phyloP scores from a whole-genome alignment of 2,797 vertebrate species.

The Adelosebastes latens region DNA sequence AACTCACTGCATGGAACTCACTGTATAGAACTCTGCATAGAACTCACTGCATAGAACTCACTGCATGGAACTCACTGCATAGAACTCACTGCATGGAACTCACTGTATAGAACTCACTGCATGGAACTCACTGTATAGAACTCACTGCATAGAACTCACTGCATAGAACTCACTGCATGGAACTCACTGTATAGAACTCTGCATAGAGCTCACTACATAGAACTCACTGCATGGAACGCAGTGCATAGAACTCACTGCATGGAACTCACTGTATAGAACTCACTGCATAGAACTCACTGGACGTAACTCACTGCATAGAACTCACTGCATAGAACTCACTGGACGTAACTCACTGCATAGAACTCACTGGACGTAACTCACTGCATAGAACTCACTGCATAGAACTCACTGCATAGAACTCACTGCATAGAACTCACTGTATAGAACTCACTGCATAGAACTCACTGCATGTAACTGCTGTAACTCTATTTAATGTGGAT shows the following conservation, averaged over 20 bases:
- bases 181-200: too few species aligned
- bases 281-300: neutral
- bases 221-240: neutral
- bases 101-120: neutral
- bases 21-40: fast-evolving
- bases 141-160: neutral
- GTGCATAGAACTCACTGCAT: neutral
- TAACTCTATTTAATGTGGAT: too few species aligned
- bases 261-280: neutral
- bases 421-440: neutral
- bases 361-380: neutral
- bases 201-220: neutral
- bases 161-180: neutral
- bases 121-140: neutral
- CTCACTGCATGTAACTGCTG: neutral
- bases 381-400: neutral
- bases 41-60: neutral
- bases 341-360: neutral
- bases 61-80: neutral
- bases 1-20: too few species aligned
- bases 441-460: neutral
- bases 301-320: neutral
- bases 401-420: too few species aligned
- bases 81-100: neutral
- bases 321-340: neutral